Evolutionary conservation across 2,888 invertebrate species (phyloP), one percentile per base, ranked within the genome.

Genomic region (Patella pellucida): DNA sequence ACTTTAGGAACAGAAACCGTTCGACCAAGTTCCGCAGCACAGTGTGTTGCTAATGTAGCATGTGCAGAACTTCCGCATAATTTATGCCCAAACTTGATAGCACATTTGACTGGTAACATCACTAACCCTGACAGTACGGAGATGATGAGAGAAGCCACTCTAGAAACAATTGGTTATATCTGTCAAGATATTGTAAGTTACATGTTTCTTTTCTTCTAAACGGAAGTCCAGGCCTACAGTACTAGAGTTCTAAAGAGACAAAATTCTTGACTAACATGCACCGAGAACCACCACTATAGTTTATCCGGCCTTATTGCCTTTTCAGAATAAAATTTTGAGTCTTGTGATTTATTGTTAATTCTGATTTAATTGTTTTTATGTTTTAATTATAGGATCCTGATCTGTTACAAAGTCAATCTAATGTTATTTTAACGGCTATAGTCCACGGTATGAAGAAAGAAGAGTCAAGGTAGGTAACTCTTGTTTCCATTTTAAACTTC

Each of bases 1-100:
- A 95, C 99, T 15, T 93, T 99, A 85, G 99, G 99, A 78, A 99
- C 99, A 79, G 99, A 99, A 93, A 95, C 89, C 79, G 95, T 95
- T 81, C 93, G 99, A 81, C 99, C 99, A 2, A 98, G 98, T 86
- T 97, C 97, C 73, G 99, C 99, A 11, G 99, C 99, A 1, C 99
- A 99, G 91, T 99, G 99, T 92, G 98, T 99, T 69, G 99, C 99
- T 0, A 97, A 97, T 91, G 97, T 99, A 78, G 99, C 98, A 0
- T 97, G 98, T 72, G 95, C 97, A 52, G 99, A 99, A 92, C 92
- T 99, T 78, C 96, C 98, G 0, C 94, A 95, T 72, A 94, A 95
- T 76, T 95, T 97, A 86, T 99, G 99, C 99, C 95, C 94, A 80
- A 96, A 97, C 84, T 93, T 99, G 9, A 97, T 99, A 85, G 93